A percentile compares a stretch with the other conserved stretches of the same genome.
These are phyloP conservation scores for Calliscelio sp. DNA, from an alignment of 2,888 invertebrate genomes.

Conservation along the genomic window DNA sequence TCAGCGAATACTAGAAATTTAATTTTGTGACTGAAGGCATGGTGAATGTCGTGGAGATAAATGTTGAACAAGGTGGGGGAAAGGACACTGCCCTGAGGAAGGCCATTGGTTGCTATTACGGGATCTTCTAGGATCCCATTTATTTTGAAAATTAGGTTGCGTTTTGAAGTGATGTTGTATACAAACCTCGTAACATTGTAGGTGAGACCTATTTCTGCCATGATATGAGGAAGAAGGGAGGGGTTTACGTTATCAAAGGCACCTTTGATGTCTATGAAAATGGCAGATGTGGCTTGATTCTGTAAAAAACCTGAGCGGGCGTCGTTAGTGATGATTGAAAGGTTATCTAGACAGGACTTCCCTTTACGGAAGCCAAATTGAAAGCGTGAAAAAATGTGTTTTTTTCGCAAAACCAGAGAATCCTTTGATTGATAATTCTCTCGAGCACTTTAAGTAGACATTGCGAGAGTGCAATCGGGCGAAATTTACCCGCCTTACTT, in stretches of 20 bases:
- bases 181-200: not conserved
- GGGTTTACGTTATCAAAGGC: slow-evolving; percentile 4
- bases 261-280: not conserved
- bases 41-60: not conserved
- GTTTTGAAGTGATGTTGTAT: too few relatives aligned
- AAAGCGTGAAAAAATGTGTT: too few relatives aligned
- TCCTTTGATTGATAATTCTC: too few relatives aligned
- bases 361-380: too few relatives aligned
- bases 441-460: not conserved
- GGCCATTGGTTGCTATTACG: not conserved
- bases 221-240: not conserved
- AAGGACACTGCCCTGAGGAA: not conserved
- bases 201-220: not conserved
- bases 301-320: too few relatives aligned
- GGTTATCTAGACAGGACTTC: too few relatives aligned
- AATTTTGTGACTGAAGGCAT: not conserved
- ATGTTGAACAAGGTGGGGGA: slow-evolving; percentile 9
- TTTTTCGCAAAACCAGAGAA: too few relatives aligned
- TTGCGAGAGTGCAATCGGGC: not conserved
- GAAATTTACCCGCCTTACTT: not conserved
- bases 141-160: too few relatives aligned
- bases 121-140: not conserved
- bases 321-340: too few relatives aligned
- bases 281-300: too few relatives aligned
- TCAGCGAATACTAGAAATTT: slow-evolving; percentile 12